phyloP scores from a whole-genome alignment of 1,140 invertebrate genomes.

The Zelostemma sp. region DNA sequence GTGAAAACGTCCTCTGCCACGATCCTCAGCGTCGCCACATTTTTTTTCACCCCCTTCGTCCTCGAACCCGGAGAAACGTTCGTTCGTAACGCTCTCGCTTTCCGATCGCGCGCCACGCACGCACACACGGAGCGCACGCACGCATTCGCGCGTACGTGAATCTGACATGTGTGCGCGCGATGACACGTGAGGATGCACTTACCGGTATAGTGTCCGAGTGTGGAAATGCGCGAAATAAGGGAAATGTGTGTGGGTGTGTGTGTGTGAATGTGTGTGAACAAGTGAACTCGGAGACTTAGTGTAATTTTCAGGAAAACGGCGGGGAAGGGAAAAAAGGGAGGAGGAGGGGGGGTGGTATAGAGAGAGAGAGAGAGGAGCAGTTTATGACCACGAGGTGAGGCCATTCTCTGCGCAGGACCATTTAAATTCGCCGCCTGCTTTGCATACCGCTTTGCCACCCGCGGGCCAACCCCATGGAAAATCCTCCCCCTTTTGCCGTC shows the following conservation, averaged over 20 bases:
- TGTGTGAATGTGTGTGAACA: conserved; percentile 29
- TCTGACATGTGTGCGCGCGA: conserved; percentile 3
- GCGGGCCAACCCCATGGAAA: conserved; percentile 38
- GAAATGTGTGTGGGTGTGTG: conserved; percentile 22
- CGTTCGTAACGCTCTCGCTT: not conserved
- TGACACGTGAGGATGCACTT: conserved; percentile 42
- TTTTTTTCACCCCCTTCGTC: not conserved
- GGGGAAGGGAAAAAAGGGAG: conserved; percentile 3
- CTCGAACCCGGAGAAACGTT: too few relatives aligned
- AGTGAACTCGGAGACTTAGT: conserved; percentile 16
- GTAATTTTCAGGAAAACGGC: not conserved
- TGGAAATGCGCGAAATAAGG: not conserved
- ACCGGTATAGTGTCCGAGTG: not conserved
- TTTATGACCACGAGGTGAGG: conserved; percentile 54
- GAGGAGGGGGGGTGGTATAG: conserved; percentile 15
- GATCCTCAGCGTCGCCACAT: not conserved
- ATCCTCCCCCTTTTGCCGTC: conserved; percentile 43
- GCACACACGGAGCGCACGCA: not conserved
- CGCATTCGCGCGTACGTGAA: conserved; percentile 10
- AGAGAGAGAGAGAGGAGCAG: conserved; percentile 25
- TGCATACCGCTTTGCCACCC: conserved; percentile 59
- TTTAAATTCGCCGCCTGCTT: conserved; percentile 66
- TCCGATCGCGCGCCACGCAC: not conserved
- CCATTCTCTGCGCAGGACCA: conserved; percentile 63
- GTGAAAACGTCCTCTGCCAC: conserved; percentile 29